These are phyloP conservation scores for Rhinopomastus cyanomelas DNA, from an alignment of 2,113 vertebrate genomes.

Conservation along the genomic window DNA sequence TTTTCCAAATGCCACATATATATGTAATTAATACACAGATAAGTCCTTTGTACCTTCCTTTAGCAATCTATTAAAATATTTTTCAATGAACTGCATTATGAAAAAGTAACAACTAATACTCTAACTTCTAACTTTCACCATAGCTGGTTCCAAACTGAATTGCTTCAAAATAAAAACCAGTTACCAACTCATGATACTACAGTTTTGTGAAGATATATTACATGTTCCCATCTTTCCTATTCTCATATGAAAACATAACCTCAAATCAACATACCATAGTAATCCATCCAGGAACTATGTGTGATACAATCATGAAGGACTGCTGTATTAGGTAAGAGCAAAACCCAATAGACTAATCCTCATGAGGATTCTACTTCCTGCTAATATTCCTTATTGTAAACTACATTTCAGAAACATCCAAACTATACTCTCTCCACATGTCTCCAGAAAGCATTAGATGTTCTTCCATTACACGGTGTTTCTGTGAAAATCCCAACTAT, in stretches of 20 bases:
- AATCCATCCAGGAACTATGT: neutral
- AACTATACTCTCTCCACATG: neutral
- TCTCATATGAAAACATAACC: slow-evolving; percentile 15
- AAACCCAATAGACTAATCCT: slow-evolving; percentile 6
- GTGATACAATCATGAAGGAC: slow-evolving; percentile 2
- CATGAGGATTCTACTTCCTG: neutral
- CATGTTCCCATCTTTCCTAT: neutral
- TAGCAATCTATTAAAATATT: neutral
- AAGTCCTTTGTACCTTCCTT: neutral
- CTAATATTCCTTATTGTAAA: neutral
- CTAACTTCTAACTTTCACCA: neutral
- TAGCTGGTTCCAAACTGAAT: neutral
- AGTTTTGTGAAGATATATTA: neutral
- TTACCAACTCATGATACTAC: neutral
- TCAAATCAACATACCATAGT: slow-evolving; percentile 4
- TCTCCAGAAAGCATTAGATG: neutral
- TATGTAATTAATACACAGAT: neutral
- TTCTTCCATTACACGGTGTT: neutral
- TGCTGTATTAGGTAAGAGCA: slow-evolving; percentile 19
- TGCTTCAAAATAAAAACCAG: neutral
- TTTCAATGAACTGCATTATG: neutral
- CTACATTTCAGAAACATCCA: neutral
- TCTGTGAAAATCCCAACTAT: neutral
- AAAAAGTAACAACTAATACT: neutral
- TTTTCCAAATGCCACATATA: neutral